These are phyloP conservation scores for Heliconius aoede DNA, from an alignment of 2,888 invertebrate genomes.

Conservation along the genomic window DNA sequence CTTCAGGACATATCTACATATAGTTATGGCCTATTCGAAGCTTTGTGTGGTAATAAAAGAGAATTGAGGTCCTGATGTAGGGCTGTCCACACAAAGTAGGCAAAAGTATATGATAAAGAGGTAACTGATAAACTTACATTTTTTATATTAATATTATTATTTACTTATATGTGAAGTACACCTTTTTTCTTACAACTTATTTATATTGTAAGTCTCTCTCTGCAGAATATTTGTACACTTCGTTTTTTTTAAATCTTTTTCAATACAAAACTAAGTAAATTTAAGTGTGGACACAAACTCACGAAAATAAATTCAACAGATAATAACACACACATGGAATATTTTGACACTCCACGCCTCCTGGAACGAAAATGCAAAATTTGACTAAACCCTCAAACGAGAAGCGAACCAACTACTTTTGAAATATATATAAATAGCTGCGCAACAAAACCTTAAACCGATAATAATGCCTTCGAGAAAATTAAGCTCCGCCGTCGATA, in stretches of 20 bases:
- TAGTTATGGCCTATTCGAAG: neutral
- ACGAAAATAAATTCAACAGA: too few species aligned
- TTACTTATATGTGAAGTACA: too few species aligned
- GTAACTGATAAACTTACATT: neutral
- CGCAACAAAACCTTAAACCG: neutral
- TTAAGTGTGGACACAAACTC: neutral
- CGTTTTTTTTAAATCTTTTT: too few species aligned
- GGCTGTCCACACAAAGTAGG: neutral
- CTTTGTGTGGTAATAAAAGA: neutral
- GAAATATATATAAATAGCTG: neutral
- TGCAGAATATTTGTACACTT: too few species aligned
- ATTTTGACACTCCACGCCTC: too few species aligned
- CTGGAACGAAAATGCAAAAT: neutral
- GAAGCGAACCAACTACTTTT: neutral
- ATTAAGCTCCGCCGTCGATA: conserved; percentile 37
- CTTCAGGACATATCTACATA: neutral
- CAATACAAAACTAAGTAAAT: neutral
- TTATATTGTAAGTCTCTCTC: too few species aligned
- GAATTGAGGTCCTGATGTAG: neutral
- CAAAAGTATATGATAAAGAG: neutral
- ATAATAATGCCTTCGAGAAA: conserved; percentile 18
- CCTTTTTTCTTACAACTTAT: too few species aligned
- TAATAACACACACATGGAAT: too few species aligned
- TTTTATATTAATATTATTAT: too few species aligned
- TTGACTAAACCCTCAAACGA: neutral